phyloP scores from a whole-genome alignment of 2,888 invertebrate genomes.

The Zygaena filipendulae region DNA sequence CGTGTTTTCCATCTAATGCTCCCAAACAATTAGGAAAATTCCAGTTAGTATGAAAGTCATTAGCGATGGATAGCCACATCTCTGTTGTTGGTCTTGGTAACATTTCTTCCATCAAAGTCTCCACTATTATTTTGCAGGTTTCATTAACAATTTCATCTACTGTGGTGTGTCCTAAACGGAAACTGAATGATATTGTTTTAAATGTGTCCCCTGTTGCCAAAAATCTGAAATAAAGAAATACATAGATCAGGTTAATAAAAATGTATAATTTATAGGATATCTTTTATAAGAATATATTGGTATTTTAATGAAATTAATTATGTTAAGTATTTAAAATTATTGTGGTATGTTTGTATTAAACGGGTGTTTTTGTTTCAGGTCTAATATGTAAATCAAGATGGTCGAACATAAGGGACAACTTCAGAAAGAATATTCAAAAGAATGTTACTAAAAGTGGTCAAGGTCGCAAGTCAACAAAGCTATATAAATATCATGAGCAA shows the following conservation, averaged over 20 bases:
- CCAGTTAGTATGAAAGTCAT: constrained; percentile 5
- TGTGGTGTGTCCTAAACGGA: constrained; percentile 5
- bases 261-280: too few relatives aligned
- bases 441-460: constrained; percentile 6
- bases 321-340: too few relatives aligned
- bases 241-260: too few relatives aligned
- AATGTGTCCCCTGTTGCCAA: constrained; percentile 1
- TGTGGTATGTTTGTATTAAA: constrained; percentile 4
- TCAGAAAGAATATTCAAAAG: constrained; percentile 7
- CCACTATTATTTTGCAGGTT: constrained; percentile 5
- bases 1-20: constrained; percentile 5
- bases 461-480: constrained; percentile 3
- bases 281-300: too few relatives aligned
- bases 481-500: constrained; percentile 8
- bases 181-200: constrained; percentile 6
- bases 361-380: constrained; percentile 9
- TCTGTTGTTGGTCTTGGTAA: constrained; percentile 4
- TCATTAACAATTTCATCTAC: constrained; percentile 4
- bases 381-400: constrained; percentile 6
- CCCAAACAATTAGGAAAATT: constrained; percentile 7
- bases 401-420: constrained; percentile 8
- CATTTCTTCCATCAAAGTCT: not conserved
- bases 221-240: too few relatives aligned
- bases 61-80: constrained; percentile 1
- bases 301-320: too few relatives aligned